Evolutionary conservation across 2,888 invertebrate genomes (phyloP).

Genomic region (Drosophila pseudotalamancana): DNA sequence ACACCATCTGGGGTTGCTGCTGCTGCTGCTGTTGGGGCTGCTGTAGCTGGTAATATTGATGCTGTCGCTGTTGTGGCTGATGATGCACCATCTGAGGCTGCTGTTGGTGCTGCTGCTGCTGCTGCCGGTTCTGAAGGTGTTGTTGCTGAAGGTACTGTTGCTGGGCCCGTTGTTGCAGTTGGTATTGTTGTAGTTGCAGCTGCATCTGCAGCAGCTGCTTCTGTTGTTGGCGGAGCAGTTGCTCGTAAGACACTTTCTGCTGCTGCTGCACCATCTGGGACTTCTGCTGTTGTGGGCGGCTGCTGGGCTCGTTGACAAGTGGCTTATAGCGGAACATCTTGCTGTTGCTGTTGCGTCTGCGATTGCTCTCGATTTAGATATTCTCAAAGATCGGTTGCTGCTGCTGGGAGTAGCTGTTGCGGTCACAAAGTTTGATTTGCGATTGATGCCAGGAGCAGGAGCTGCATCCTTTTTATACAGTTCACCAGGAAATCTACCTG

Average conservation of each 20-base stretch:
- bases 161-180: constrained; percentile 7
- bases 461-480: constrained; percentile 46
- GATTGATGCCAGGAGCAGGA: constrained; percentile 42
- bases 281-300: constrained; percentile 23
- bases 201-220: no score
- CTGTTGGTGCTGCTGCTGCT: constrained; percentile 27
- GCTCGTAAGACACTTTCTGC: no score
- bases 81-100: no score
- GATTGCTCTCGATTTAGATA: constrained; percentile 8
- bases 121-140: no score
- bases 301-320: constrained; percentile 56
- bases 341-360: constrained; percentile 7
- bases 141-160: no score
- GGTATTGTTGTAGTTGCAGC: constrained; percentile 13
- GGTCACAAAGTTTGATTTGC: constrained; percentile 27
- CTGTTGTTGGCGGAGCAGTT: no score
- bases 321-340: constrained; percentile 62
- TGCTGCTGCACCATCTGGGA: constrained; percentile 23
- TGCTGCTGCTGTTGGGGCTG: constrained; percentile 13
- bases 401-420: constrained; percentile 35
- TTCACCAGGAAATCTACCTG: constrained; percentile 18
- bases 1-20: constrained; percentile 24
- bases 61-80: no score
- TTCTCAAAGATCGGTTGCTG: constrained; percentile 2
- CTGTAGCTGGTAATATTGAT: constrained; percentile 23